Evolutionary conservation across 2,888 invertebrate genomes (phyloP).

Genomic region (Choristoneura rosaceana): DNA sequence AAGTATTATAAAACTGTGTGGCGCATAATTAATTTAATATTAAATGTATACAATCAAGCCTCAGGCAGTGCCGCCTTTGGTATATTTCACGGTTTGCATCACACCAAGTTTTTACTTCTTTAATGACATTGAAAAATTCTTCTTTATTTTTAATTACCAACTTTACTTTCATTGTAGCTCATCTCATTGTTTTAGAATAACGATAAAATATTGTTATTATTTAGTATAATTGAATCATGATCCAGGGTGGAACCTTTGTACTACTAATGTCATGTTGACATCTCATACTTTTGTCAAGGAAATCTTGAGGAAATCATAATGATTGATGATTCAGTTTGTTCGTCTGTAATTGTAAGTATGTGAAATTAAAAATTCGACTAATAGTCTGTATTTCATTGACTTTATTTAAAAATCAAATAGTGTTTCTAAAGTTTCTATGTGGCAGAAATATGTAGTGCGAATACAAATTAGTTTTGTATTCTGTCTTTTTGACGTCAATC

Average conservation of each 20-base stretch:
- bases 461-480: slow-evolving; percentile 6
- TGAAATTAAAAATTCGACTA: not conserved
- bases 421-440: not conserved
- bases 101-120: not conserved
- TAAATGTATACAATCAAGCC: not conserved
- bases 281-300: too few relatives aligned
- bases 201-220: not conserved
- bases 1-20: not conserved
- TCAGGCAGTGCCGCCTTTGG: not conserved
- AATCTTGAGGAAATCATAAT: too few relatives aligned
- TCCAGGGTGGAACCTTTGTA: too few relatives aligned
- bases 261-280: too few relatives aligned
- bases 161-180: not conserved
- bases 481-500: slow-evolving; percentile 12
- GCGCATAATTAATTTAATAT: not conserved
- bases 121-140: not conserved
- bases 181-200: not conserved
- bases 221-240: too few relatives aligned
- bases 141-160: not conserved
- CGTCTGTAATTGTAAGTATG: not conserved
- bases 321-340: too few relatives aligned
- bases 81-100: not conserved
- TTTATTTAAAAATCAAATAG: not conserved
- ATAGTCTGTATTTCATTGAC: not conserved
- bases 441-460: not conserved